Evolutionary conservation across 2,888 invertebrate genomes (phyloP), one percentile per base, ranked within the genome.

Genomic region (Eumerus sabulonum): DNA sequence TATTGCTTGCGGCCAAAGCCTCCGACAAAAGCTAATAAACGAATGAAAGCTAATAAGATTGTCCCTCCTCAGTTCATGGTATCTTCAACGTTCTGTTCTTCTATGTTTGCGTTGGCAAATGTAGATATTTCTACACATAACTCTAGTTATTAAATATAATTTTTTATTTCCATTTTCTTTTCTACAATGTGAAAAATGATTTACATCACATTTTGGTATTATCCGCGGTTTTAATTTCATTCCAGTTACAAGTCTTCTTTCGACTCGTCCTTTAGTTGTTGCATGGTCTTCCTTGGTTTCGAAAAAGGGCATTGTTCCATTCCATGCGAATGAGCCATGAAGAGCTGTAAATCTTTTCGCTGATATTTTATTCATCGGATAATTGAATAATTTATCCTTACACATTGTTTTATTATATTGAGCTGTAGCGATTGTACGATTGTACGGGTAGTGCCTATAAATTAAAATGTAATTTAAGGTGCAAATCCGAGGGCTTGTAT

Each of bases 361-460:
- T 63, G 53, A 79, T 79, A 63, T 79, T 70, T 79, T 74, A 79
- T 79, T 79, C 74, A 79, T 79, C 19, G 50, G 59, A 27, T 60
- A 53, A 79, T 79, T 79, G 79, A 79, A 79, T 79, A 64, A 70
- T 79, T 79, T 60, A 79, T 66, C 54, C 11, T 62, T 27, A 56
- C 56, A 59, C 73, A 51, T 44, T 73, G 72, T 73, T 63, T 68
- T 53, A 19, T 18, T 60, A 38, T 60, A 27, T 40, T 47, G 9
- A 1, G 27, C 7, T 4, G 27, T 27, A 7, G 27, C 27, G 7
- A 27, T 27, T 7, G 3, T 27, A 7, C 27, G 27, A 27, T 27
- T 27, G 27, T 27, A 7, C 27, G 2, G 27, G 27, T 27, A 36
- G 35, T 16, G 54, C 36, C 14, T 40, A 36, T 14, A 42, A 63